Percentiles rank a stretch among this genome's conserved stretches.
phyloP scores from a whole-genome alignment of 2,113 vertebrate genomes.

The Ailuropoda melanoleuca region DNA sequence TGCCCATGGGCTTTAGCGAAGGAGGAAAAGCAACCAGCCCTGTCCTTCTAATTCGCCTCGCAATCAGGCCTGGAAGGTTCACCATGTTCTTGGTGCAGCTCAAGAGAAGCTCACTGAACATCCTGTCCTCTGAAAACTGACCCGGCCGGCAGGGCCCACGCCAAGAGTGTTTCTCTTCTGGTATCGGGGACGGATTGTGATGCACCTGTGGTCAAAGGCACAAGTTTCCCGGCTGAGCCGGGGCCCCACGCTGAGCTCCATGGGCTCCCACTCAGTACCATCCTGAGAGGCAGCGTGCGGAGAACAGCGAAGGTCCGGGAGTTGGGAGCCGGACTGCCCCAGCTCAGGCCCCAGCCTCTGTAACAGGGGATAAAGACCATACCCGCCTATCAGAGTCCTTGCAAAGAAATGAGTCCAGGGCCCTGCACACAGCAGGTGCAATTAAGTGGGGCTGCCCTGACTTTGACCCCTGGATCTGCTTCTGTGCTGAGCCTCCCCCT shows the following conservation, averaged over 20 bases:
- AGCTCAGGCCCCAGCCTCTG: not conserved
- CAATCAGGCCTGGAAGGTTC: not conserved
- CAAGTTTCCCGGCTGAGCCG: not conserved
- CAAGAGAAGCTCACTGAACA: not conserved
- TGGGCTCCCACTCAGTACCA: not conserved
- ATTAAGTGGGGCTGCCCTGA: not conserved
- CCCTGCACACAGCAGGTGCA: not conserved
- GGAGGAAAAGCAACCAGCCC: not conserved
- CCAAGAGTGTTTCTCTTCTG: not conserved
- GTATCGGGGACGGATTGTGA: accelerated
- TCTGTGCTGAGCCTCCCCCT: not conserved
- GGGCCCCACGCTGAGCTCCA: not conserved
- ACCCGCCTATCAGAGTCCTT: not conserved
- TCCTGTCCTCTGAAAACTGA: not conserved
- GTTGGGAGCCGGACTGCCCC: not conserved
- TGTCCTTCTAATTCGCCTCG: not conserved
- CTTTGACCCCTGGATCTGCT: not conserved
- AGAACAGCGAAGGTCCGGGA: not conserved
- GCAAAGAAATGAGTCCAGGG: not conserved
- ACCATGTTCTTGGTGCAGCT: not conserved
- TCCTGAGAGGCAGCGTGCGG: not conserved
- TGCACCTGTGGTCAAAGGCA: not conserved
- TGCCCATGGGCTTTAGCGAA: not conserved
- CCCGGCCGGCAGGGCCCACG: not conserved
- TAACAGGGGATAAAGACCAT: not conserved